Evolutionary conservation across 2,888 invertebrate species (phyloP).

Genomic region (Agonopterix heracliana): DNA sequence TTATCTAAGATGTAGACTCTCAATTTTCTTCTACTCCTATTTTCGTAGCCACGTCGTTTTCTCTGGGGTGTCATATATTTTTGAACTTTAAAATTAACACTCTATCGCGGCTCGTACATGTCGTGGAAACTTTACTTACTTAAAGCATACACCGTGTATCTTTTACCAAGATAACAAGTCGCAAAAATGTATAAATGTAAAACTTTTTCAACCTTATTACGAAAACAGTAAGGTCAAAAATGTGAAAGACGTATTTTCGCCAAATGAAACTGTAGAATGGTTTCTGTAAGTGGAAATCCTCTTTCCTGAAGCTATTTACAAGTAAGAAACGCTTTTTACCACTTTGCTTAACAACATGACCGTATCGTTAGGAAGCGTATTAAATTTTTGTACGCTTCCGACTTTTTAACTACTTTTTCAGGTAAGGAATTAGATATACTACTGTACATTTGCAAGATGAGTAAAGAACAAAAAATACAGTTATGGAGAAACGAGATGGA

Average conservation of each 20-base stretch:
- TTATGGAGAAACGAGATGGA: too few species aligned
- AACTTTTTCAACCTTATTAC: too few species aligned
- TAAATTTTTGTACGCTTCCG: constrained; percentile 4
- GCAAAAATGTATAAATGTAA: background rate
- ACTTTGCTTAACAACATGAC: constrained; percentile 28
- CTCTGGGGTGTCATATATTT: constrained; percentile 14
- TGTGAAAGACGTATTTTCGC: too few species aligned
- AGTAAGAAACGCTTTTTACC: constrained; percentile 25
- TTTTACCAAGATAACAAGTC: constrained; percentile 7
- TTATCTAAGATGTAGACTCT: too few species aligned
- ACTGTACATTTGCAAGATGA: too few species aligned
- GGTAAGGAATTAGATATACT: too few species aligned
- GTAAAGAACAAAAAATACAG: too few species aligned
- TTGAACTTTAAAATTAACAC: constrained; percentile 30
- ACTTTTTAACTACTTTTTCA: too few species aligned
- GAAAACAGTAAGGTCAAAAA: too few species aligned
- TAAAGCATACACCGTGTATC: constrained; percentile 12
- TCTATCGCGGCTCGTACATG: constrained; percentile 19
- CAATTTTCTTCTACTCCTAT: background rate
- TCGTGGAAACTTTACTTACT: constrained; percentile 22
- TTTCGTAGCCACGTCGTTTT: constrained; percentile 15
- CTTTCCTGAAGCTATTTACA: constrained; percentile 30
- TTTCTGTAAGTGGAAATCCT: constrained; percentile 24
- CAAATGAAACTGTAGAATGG: too few species aligned
- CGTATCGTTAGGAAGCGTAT: constrained; percentile 16